Percentiles rank a stretch among this genome's conserved stretches.
These are phyloP conservation scores for Aleadryas rufinucha DNA, from an alignment of 2,113 vertebrate species.

Conservation along the genomic window DNA sequence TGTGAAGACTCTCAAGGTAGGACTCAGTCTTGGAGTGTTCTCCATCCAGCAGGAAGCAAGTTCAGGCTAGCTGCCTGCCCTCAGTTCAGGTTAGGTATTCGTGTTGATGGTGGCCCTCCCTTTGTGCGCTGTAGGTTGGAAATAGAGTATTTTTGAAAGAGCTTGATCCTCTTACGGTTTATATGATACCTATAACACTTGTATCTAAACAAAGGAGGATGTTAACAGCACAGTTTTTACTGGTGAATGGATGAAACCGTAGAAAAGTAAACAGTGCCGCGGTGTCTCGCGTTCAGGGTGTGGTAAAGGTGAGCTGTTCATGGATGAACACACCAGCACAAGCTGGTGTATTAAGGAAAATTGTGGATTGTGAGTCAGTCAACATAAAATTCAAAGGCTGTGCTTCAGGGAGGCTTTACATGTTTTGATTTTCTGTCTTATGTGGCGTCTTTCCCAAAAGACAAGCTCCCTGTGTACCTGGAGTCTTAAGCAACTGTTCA, in stretches of 20 bases:
- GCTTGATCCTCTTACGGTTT: not conserved
- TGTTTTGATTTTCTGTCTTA: not conserved
- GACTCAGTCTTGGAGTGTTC: fast-evolving
- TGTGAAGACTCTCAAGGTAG: constrained; percentile 95
- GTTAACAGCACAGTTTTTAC: not conserved
- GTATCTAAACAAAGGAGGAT: not conserved
- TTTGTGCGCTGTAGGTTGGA: not conserved
- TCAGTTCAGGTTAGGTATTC: not conserved
- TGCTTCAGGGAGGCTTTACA: not conserved
- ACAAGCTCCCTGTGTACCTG: not conserved
- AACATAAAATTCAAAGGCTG: not conserved
- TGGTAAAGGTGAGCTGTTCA: not conserved
- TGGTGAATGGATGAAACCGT: not conserved
- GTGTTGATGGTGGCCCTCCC: fast-evolving
- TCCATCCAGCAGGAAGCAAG: not conserved
- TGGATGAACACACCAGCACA: not conserved
- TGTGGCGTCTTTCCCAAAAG: not conserved
- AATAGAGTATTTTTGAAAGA: not conserved
- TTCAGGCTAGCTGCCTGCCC: not conserved
- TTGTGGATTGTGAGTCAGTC: not conserved
- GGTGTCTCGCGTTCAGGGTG: not conserved
- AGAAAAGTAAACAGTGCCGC: not conserved
- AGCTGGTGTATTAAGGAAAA: not conserved
- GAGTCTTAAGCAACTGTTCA: not conserved
- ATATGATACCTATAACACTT: not conserved